These are phyloP conservation scores for Nylanderia fulva DNA, from an alignment of 1,140 invertebrate species.

Conservation along the genomic window DNA sequence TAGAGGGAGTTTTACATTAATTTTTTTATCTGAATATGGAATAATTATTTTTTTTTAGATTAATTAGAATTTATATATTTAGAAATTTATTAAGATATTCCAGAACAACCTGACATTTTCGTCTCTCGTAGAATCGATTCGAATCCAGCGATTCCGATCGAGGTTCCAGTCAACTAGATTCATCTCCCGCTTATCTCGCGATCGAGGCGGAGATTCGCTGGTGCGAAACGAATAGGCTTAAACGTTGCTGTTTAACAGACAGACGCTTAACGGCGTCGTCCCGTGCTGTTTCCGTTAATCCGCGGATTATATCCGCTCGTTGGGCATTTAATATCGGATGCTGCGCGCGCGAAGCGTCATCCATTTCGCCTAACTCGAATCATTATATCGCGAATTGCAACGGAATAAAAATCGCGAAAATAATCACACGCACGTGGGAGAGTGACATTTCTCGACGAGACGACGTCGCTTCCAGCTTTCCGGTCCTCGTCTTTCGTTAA, in stretches of 20 bases:
- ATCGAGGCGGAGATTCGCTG: conserved; percentile 37
- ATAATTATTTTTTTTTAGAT: too few species aligned
- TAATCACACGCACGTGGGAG: conserved; percentile 52
- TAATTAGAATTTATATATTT: too few species aligned
- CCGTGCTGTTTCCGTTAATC: conserved; percentile 39
- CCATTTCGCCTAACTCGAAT: background rate
- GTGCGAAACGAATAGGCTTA: conserved; percentile 47
- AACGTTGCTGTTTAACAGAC: conserved; percentile 36
- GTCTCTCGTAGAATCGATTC: background rate
- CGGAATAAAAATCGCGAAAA: background rate
- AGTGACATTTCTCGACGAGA: conserved; percentile 54
- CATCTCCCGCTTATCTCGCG: background rate
- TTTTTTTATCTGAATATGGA: too few species aligned
- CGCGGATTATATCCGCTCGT: conserved; percentile 40
- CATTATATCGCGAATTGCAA: conserved; percentile 13
- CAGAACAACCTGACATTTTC: background rate
- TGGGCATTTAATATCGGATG: conserved; percentile 24
- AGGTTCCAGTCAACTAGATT: background rate
- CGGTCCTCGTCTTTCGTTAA: background rate
- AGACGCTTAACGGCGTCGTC: conserved; percentile 23
- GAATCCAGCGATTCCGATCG: conserved; percentile 2
- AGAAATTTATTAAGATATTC: too few species aligned
- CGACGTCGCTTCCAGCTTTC: conserved; percentile 64
- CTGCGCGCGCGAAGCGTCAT: background rate
- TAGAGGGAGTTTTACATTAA: too few species aligned